These are phyloP conservation scores for Dipodomys spectabilis DNA, from an alignment of 2,113 vertebrate genomes.

Conservation along the genomic window DNA sequence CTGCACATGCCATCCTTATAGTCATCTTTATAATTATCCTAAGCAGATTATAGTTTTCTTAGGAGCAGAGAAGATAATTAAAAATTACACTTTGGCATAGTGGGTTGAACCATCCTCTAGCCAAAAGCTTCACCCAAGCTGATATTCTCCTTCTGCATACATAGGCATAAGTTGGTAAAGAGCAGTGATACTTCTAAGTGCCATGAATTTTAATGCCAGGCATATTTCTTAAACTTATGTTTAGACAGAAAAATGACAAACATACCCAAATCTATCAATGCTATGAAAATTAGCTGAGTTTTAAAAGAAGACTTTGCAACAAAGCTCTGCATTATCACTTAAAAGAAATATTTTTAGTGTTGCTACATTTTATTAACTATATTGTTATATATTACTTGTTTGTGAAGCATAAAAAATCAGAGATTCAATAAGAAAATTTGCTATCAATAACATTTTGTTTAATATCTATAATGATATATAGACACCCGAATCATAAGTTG, in stretches of 20 bases:
- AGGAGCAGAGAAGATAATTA: background rate
- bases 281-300: slow-evolving; percentile 14
- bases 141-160: background rate
- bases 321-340: background rate
- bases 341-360: background rate
- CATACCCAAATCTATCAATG: background rate
- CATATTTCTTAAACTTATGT: background rate
- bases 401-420: background rate
- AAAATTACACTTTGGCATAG: background rate
- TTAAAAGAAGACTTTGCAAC: background rate
- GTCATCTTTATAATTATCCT: background rate
- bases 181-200: background rate
- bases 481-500: background rate
- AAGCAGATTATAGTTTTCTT: background rate
- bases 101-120: background rate
- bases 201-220: background rate
- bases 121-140: background rate
- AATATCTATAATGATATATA: background rate
- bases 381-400: background rate
- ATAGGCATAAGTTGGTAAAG: background rate
- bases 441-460: background rate
- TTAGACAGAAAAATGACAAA: background rate
- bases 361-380: background rate
- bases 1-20: background rate
- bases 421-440: background rate